phyloP scores from a whole-genome alignment of 2,113 vertebrate species.

The Phycodurus eques region DNA sequence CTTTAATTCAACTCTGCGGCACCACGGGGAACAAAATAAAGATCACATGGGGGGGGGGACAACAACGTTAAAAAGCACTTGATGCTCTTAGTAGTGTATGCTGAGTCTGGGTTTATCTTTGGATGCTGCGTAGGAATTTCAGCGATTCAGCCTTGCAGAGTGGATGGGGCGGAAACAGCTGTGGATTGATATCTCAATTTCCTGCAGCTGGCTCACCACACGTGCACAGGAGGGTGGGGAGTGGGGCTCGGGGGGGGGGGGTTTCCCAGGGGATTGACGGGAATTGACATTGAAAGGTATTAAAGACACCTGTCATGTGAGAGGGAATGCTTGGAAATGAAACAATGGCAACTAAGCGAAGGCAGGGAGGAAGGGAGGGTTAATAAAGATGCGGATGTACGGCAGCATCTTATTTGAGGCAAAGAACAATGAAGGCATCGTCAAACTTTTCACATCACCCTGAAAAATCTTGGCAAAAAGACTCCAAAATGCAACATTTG shows the following conservation, averaged over 20 bases:
- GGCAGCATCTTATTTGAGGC: not conserved
- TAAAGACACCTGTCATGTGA: not conserved
- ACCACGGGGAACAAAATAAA: not conserved
- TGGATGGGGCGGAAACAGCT: too few species aligned
- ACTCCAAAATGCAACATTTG: not conserved
- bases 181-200: not conserved
- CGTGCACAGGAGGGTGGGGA: not conserved
- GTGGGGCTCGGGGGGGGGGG: too few species aligned
- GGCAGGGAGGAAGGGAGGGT: not conserved
- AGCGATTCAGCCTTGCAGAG: constrained; percentile 11
- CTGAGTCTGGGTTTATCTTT: not conserved
- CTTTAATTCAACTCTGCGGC: not conserved
- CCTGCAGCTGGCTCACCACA: not conserved
- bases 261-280: constrained; percentile 13
- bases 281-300: not conserved
- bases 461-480: not conserved
- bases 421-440: too few species aligned
- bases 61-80: not conserved
- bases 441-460: constrained; percentile 36
- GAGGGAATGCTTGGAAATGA: not conserved
- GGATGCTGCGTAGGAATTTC: constrained; percentile 26
- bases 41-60: too few species aligned
- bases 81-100: not conserved
- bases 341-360: constrained; percentile 8
- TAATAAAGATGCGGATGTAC: constrained; percentile 5